A percentile compares a stretch with the other conserved stretches of the same genome.
These are phyloP conservation scores for Hiodon alosoides DNA, from an alignment of 2,113 vertebrate species.

Conservation along the genomic window DNA sequence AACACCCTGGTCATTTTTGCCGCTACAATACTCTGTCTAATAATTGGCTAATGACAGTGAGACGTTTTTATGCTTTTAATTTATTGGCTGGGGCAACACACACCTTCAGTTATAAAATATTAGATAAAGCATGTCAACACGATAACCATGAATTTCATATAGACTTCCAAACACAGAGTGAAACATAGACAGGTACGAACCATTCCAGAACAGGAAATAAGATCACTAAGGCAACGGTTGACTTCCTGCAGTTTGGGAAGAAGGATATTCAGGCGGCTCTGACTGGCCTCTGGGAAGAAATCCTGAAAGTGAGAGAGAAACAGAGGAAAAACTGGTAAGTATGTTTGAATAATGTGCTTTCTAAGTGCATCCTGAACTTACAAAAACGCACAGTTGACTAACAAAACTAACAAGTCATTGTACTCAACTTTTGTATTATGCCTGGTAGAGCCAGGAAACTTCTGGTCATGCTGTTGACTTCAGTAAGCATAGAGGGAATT, in stretches of 20 bases:
- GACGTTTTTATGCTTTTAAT: background rate
- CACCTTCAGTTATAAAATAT: background rate
- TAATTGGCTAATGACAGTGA: too few species aligned
- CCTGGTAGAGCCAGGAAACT: too few species aligned
- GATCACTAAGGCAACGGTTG: constrained; percentile 78
- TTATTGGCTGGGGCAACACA: too few species aligned
- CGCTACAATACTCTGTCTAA: too few species aligned
- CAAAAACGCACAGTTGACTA: too few species aligned
- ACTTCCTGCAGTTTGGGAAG: constrained; percentile 87
- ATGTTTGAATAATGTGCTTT: background rate
- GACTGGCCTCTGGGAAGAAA: constrained; percentile 61
- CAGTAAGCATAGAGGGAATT: too few species aligned
- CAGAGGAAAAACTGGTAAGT: background rate
- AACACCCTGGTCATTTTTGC: too few species aligned
- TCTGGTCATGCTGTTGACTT: too few species aligned
- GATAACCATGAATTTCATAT: background rate
- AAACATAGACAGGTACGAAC: constrained; percentile 61
- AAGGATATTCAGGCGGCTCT: constrained; percentile 62
- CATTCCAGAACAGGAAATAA: constrained; percentile 70
- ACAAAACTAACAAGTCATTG: too few species aligned
- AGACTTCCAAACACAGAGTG: background rate
- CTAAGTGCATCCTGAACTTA: background rate
- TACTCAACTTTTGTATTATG: too few species aligned
- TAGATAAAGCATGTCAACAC: background rate
- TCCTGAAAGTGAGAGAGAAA: constrained; percentile 55